Conservation (phyloP, 2,797 vertebrate species). For the Tragopan temminckii region DNA sequence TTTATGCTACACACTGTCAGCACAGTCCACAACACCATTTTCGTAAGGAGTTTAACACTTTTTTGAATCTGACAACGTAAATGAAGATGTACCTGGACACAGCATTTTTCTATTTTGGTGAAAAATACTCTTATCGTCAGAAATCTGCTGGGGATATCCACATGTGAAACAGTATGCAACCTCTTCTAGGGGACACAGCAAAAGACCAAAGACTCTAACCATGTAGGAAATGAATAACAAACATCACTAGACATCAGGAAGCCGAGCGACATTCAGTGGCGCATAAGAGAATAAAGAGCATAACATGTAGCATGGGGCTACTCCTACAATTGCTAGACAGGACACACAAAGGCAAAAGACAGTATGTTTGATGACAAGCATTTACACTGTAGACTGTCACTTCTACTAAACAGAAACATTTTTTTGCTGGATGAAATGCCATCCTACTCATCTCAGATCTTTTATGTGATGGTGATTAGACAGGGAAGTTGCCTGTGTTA, state of each 20-base stretch:
- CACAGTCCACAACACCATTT: background rate
- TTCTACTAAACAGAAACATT: slow-evolving; percentile 54
- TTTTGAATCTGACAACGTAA: background rate
- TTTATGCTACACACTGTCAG: background rate
- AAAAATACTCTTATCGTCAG: background rate
- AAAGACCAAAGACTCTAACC: background rate
- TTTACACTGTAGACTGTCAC: slow-evolving; percentile 54
- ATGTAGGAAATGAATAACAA: background rate
- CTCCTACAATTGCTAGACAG: background rate
- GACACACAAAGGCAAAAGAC: slow-evolving; percentile 14
- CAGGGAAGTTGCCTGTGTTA: slow-evolving; percentile 33
- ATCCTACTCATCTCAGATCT: slow-evolving; percentile 56
- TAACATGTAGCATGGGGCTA: background rate
- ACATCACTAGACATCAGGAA: background rate
- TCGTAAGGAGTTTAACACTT: background rate
- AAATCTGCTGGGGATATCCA: background rate
- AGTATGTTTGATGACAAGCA: slow-evolving; percentile 32
- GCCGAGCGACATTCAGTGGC: background rate
- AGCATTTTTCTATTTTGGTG: background rate
- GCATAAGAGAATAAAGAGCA: background rate
- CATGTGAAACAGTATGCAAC: background rate
- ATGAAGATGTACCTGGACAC: background rate
- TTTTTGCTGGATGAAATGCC: slow-evolving; percentile 52
- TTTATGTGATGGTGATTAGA: slow-evolving; percentile 59
- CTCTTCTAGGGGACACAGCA: background rate